Conservation (phyloP, 1,140 invertebrate species). For the Dreissena rostriformis region DNA sequence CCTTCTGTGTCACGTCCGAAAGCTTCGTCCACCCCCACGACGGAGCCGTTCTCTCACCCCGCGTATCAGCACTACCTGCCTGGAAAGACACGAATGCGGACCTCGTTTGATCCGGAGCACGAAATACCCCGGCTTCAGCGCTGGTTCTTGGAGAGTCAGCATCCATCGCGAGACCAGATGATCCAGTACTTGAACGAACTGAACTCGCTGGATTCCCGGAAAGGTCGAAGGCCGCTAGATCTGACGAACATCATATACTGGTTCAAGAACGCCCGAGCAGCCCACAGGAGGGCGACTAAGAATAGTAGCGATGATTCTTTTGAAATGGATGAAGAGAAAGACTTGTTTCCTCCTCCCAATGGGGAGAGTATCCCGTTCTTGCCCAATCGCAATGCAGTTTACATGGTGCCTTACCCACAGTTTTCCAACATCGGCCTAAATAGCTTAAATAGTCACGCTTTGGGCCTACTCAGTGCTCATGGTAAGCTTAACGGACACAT, state of each 20-base stretch:
- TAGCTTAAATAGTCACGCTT: slow-evolving; percentile 23
- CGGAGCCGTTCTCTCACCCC: slow-evolving; percentile 33
- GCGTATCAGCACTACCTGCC: slow-evolving; percentile 61
- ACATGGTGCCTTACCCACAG: slow-evolving; percentile 64
- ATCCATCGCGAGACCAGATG: slow-evolving; percentile 91
- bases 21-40: slow-evolving; percentile 48
- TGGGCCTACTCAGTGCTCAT: slow-evolving; percentile 35
- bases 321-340: slow-evolving; percentile 72
- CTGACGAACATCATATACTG: slow-evolving; percentile 99
- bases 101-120: slow-evolving; percentile 96
- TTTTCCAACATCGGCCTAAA: slow-evolving; percentile 41
- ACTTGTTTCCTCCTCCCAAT: slow-evolving; percentile 26
- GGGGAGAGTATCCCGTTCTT: slow-evolving; percentile 53
- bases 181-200: slow-evolving; percentile 96
- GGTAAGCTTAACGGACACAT: slow-evolving; percentile 24
- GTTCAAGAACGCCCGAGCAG: slow-evolving; percentile 99
- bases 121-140: slow-evolving; percentile 96
- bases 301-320: slow-evolving; percentile 69
- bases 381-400: slow-evolving; percentile 66
- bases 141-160: slow-evolving; percentile 97
- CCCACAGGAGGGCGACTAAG: slow-evolving; percentile 89
- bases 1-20: slow-evolving; percentile 47
- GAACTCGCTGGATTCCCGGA: slow-evolving; percentile 94
- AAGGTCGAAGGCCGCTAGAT: slow-evolving; percentile 94
- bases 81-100: slow-evolving; percentile 80